Percentiles rank a stretch among this genome's conserved stretches.
These are phyloP conservation scores for Labia minor DNA, from an alignment of 2,888 invertebrate species.

Conservation along the genomic window DNA sequence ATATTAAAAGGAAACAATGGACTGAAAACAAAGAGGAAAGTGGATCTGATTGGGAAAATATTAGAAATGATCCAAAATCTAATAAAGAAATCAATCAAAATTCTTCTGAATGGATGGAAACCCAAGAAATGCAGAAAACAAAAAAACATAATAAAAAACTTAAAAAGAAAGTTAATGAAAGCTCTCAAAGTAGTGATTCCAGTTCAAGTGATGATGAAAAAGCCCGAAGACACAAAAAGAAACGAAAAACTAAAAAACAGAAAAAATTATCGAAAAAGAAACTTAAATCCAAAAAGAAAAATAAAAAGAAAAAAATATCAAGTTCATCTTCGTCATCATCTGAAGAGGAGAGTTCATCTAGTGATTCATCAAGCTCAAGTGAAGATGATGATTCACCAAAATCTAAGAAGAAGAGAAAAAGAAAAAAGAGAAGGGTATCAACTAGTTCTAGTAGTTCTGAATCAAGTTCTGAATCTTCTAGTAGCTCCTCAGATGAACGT, in stretches of 20 bases:
- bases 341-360: background rate
- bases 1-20: conserved; percentile 16
- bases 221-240: background rate
- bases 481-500: conserved; percentile 20
- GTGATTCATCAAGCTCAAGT: background rate
- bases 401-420: conserved; percentile 13
- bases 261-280: conserved; percentile 18
- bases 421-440: conserved; percentile 17
- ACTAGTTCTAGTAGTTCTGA: conserved; percentile 21
- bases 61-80: conserved; percentile 16
- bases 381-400: conserved; percentile 14
- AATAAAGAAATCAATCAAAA: conserved; percentile 14
- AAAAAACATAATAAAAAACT: background rate
- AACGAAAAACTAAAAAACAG: background rate
- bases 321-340: conserved; percentile 14
- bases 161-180: background rate
- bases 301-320: conserved; percentile 15
- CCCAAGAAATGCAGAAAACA: background rate
- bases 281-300: background rate
- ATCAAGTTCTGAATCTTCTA: conserved; percentile 19
- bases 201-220: background rate
- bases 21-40: conserved; percentile 16
- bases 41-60: conserved; percentile 18
- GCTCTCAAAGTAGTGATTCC: conserved; percentile 15
- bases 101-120: background rate